Percentiles rank a stretch among this genome's conserved stretches.
Conservation (phyloP, 1,140 invertebrate species). For the Atta colombica region DNA sequence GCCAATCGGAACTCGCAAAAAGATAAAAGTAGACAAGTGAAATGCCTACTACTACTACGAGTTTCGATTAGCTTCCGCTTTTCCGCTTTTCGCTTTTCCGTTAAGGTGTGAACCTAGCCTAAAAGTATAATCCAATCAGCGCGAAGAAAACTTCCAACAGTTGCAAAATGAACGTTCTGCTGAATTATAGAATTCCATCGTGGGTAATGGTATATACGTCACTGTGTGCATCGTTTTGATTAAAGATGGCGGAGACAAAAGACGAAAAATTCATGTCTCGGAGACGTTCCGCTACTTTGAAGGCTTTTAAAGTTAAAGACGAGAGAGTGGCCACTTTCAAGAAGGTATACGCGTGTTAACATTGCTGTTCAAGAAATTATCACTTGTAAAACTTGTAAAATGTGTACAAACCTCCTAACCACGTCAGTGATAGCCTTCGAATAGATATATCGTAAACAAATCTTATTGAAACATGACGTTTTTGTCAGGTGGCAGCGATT, state of each 20-base stretch:
- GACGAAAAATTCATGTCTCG: conserved; percentile 85
- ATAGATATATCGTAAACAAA: conserved; percentile 74
- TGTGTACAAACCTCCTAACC: no score
- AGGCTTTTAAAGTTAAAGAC: conserved; percentile 86
- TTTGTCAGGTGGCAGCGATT: conserved; percentile 88
- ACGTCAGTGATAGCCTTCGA: conserved; percentile 45
- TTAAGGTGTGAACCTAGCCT: no score
- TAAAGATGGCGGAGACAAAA: conserved; percentile 85
- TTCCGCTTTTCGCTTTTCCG: no score
- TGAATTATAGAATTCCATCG: no score
- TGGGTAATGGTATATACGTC: conserved; percentile 18
- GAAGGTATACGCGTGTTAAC: conserved; percentile 81
- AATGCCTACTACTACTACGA: no score
- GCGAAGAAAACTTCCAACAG: no score
- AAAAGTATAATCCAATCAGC: no score
- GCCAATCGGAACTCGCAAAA: no score
- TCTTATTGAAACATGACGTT: conserved; percentile 33
- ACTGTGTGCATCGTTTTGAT: conserved; percentile 75
- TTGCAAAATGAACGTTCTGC: no score
- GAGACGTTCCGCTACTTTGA: conserved; percentile 85
- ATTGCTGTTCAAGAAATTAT: not conserved
- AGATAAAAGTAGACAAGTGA: no score
- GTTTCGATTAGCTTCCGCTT: no score
- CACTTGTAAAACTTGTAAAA: no score
- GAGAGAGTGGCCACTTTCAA: conserved; percentile 86